phyloP scores from a whole-genome alignment of 1,140 invertebrate genomes.

The Schlechtendalia chinensis region DNA sequence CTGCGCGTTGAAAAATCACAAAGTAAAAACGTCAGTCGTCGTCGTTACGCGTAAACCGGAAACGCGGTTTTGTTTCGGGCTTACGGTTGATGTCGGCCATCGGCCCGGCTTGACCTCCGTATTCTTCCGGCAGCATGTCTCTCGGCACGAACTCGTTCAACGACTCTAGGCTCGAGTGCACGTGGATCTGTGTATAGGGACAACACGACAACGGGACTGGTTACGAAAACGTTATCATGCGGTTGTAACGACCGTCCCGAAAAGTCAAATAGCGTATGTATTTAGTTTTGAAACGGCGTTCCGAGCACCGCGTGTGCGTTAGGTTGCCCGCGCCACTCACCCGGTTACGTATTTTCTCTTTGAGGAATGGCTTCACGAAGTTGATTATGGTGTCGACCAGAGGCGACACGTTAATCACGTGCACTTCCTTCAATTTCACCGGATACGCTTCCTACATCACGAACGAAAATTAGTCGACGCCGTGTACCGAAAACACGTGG shows the following conservation, averaged over 20 bases:
- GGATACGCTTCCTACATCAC: constrained; percentile 74
- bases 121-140: constrained; percentile 75
- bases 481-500: too few relatives aligned
- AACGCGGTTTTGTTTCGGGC: constrained; percentile 45
- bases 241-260: too few relatives aligned
- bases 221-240: neutral
- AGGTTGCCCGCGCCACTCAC: constrained; percentile 53
- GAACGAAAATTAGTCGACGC: constrained; percentile 13
- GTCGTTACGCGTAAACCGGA: too few relatives aligned
- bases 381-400: constrained; percentile 77
- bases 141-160: constrained; percentile 74
- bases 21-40: too few relatives aligned
- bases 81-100: constrained; percentile 70
- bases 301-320: too few relatives aligned
- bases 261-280: too few relatives aligned
- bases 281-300: too few relatives aligned
- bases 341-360: constrained; percentile 79
- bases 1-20: constrained; percentile 55
- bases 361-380: constrained; percentile 80
- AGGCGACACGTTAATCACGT: constrained; percentile 78
- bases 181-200: constrained; percentile 62
- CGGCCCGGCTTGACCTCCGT: constrained; percentile 71
- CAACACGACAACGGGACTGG: neutral
- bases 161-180: constrained; percentile 71
- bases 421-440: constrained; percentile 79